Percentiles rank a stretch among this genome's conserved stretches.
Conservation (phyloP, 2,888 invertebrate species). For the Zaprionus bogoriensis region DNA sequence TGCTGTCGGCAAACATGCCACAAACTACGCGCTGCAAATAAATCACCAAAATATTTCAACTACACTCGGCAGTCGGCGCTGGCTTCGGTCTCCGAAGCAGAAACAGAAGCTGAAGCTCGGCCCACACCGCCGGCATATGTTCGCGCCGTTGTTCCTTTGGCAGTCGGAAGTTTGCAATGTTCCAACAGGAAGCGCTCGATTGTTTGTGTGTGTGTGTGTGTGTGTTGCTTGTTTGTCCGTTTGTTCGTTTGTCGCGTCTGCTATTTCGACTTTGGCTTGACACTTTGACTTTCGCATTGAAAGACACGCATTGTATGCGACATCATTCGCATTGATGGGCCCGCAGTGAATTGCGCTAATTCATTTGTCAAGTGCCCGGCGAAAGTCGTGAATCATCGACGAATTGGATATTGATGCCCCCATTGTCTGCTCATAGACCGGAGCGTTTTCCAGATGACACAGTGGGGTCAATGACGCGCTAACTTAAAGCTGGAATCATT, state of each 20-base stretch:
- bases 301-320: conserved; percentile 69
- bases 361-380: conserved; percentile 73
- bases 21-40: conserved; percentile 76
- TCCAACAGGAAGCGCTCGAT: conserved; percentile 73
- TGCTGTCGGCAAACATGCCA: conserved; percentile 67
- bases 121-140: conserved; percentile 69
- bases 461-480: conserved; percentile 30
- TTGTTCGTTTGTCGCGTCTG: conserved; percentile 41
- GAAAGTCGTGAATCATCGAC: conserved; percentile 64
- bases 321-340: conserved; percentile 48
- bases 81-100: not conserved
- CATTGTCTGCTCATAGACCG: conserved; percentile 33
- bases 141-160: conserved; percentile 50
- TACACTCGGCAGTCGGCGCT: conserved; percentile 56
- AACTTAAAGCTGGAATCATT: conserved; percentile 20
- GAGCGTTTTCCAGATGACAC: conserved; percentile 25
- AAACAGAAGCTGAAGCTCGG: conserved; percentile 22
- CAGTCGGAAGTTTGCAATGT: conserved; percentile 78
- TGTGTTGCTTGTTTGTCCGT: conserved; percentile 20
- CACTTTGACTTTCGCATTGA: conserved; percentile 77
- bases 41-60: conserved; percentile 78
- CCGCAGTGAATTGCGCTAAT: conserved; percentile 66
- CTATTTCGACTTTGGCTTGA: conserved; percentile 71
- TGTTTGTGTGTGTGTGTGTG: conserved; percentile 56
- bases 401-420: conserved; percentile 28